phyloP scores from a whole-genome alignment of 2,797 vertebrate species.

The Orestias chungarensis region DNA sequence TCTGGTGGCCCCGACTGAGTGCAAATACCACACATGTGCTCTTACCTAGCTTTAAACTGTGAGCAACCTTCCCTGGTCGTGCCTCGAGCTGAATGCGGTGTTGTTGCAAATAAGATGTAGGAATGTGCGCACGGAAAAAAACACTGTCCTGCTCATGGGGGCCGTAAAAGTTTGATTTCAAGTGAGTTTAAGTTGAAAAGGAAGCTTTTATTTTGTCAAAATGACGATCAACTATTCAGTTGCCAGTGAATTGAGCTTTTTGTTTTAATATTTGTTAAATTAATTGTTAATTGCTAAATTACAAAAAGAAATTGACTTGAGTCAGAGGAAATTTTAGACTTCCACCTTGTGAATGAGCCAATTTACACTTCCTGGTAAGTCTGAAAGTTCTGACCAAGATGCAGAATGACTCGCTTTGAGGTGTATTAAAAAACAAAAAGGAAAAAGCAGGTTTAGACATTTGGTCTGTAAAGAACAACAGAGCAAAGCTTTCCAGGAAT shows the following conservation, averaged over 20 bases:
- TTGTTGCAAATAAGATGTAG: background rate
- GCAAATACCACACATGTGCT: slow-evolving; percentile 47
- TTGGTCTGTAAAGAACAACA: background rate
- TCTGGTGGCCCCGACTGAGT: slow-evolving; percentile 43
- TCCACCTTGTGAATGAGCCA: background rate
- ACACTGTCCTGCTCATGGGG: background rate
- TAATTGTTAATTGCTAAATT: no score
- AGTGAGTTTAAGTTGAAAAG: background rate
- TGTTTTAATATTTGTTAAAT: no score
- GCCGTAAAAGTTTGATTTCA: background rate
- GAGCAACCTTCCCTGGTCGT: slow-evolving; percentile 1
- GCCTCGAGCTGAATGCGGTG: slow-evolving; percentile 12
- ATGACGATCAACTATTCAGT: no score
- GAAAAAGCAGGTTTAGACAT: background rate
- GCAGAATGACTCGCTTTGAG: background rate
- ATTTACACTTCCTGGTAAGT: background rate
- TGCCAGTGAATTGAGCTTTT: no score
- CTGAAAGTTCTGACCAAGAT: background rate
- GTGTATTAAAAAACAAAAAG: background rate
- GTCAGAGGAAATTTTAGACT: no score
- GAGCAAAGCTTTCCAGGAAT: background rate
- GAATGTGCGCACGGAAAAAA: background rate
- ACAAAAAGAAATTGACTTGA: no score
- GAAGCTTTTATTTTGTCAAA: no score
- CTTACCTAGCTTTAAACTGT: slow-evolving; percentile 31